Percentiles rank a stretch among this genome's conserved stretches.
These are phyloP conservation scores for Orthonychiurus folsomi DNA, from an alignment of 2,888 invertebrate genomes.

Conservation along the genomic window DNA sequence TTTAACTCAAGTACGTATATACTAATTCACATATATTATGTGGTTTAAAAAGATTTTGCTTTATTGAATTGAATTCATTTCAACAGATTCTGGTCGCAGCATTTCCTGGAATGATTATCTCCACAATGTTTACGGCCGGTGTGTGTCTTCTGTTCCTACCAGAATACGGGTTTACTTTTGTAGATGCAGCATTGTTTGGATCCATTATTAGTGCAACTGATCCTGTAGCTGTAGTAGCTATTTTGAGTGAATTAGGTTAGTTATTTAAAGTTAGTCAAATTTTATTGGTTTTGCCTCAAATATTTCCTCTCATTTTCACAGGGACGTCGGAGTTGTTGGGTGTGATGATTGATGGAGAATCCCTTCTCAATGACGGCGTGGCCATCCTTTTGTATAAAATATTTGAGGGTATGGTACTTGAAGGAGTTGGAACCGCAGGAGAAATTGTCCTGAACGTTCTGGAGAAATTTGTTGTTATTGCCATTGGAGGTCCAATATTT, in stretches of 20 bases:
- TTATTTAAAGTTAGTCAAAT: not conserved
- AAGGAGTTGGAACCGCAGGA: not conserved
- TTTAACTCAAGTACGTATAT: conserved; percentile 14
- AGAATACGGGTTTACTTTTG: conserved; percentile 32
- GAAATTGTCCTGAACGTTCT: conserved; percentile 17
- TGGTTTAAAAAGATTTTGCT: no score
- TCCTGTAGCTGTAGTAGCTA: conserved; percentile 47
- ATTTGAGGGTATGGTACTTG: conserved; percentile 29
- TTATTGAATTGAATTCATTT: no score
- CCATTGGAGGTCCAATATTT: conserved; percentile 44
- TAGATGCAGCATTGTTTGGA: conserved; percentile 44
- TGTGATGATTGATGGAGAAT: conserved; percentile 47
- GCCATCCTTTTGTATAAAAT: conserved; percentile 47
- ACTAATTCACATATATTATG: no score
- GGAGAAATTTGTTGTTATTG: conserved; percentile 42
- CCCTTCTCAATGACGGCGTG: conserved; percentile 47
- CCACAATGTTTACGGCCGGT: conserved; percentile 29
- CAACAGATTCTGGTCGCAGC: conserved; percentile 7
- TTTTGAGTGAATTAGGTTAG: conserved; percentile 45
- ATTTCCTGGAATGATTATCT: conserved; percentile 32
- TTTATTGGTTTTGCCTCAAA: not conserved
- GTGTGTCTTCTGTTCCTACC: conserved; percentile 22
- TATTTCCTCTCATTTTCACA: not conserved
- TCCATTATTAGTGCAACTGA: conserved; percentile 47
- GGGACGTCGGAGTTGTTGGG: conserved; percentile 42